These are phyloP conservation scores for Liposcelis brunnea DNA, from an alignment of 2,888 invertebrate genomes.

Conservation along the genomic window DNA sequence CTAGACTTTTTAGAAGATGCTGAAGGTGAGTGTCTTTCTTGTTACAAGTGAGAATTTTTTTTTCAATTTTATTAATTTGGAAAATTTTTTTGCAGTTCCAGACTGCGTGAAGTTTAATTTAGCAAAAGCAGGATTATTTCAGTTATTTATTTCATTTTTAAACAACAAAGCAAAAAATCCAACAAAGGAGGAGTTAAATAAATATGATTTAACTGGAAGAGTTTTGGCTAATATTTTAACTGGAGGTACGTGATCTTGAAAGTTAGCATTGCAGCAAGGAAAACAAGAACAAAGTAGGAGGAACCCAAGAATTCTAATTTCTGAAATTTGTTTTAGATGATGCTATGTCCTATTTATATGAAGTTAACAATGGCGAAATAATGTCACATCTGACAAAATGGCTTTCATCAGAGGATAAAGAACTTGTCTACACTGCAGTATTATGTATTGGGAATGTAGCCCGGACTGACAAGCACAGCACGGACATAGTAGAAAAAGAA, in stretches of 20 bases:
- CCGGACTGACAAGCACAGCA: constrained; percentile 63
- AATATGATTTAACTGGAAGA: background rate
- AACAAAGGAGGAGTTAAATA: background rate
- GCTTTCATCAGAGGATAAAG: background rate
- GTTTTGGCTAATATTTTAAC: constrained; percentile 2
- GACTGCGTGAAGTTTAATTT: background rate
- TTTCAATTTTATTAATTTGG: too few species aligned
- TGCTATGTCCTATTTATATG: background rate
- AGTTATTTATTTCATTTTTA: background rate
- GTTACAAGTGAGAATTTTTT: too few species aligned
- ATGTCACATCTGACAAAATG: background rate
- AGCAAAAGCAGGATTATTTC: background rate
- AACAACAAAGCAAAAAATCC: background rate
- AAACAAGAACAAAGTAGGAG: too few species aligned
- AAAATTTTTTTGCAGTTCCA: constrained; percentile 3
- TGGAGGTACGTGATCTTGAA: background rate
- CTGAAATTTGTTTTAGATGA: background rate
- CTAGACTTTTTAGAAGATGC: constrained; percentile 5
- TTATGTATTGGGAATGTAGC: constrained; percentile 66
- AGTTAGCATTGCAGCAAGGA: too few species aligned
- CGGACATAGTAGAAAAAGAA: constrained; percentile 61
- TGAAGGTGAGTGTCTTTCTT: background rate
- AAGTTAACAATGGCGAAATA: background rate
- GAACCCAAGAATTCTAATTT: too few species aligned
- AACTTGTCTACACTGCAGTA: background rate